phyloP scores from a whole-genome alignment of 64 coral and sea anemone species.

The Pocillopora verrucosa region DNA sequence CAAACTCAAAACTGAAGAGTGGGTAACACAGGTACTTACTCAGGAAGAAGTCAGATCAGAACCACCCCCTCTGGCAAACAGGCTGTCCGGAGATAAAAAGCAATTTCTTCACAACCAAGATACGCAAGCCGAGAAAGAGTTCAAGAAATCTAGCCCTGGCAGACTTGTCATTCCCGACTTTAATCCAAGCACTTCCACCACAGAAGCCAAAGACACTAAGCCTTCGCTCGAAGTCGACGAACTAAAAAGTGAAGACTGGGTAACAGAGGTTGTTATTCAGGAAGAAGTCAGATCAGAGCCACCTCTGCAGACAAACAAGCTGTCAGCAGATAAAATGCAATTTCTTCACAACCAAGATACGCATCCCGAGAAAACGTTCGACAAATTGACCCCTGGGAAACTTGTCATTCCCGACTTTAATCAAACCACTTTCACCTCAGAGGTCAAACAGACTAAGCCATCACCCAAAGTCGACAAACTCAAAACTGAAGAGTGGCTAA shows the following conservation, averaged over 20 bases:
- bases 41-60: background rate
- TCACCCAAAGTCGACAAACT: background rate
- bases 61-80: background rate
- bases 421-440: background rate
- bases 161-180: too few species aligned
- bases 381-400: background rate
- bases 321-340: background rate
- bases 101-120: too few species aligned
- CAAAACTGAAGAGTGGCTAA: too few species aligned
- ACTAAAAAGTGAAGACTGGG: background rate
- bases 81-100: too few species aligned
- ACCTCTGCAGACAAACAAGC: background rate
- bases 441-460: background rate
- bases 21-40: slow-evolving; percentile 9
- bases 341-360: background rate
- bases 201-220: background rate
- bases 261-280: too few species aligned
- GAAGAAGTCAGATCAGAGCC: too few species aligned
- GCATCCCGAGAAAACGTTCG: too few species aligned
- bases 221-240: too few species aligned
- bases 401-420: background rate
- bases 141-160: too few species aligned
- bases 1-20: background rate
- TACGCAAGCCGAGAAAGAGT: too few species aligned
- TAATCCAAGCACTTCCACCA: too few species aligned